Base-by-base conservation (phyloP, 2,888 invertebrate species). In the Xestia ashworthii region DNA sequence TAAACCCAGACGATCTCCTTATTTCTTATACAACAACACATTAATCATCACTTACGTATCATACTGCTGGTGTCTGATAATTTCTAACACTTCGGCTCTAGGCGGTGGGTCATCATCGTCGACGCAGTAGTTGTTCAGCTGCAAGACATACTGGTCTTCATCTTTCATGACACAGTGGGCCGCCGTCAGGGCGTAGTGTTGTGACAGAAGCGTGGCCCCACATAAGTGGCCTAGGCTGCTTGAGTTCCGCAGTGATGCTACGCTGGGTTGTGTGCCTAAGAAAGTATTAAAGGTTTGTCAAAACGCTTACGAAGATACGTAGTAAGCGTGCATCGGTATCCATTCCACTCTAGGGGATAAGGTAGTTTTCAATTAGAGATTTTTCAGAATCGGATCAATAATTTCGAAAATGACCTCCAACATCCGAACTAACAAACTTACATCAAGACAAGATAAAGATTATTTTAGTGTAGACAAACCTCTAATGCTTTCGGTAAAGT, bases 81-180 rank as follows among this genome's bases (percentile, higher is more conserved):
- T 89, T 74, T 94, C 91, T 64, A 91, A 65, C n/a, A 96, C 91
- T 44, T 79, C 70, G 12, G 91, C 90, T 78, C 64, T 90, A 2
- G 93, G 93, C 4, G 85, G 70, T 6, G 65, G 53, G 3, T 84
- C 80, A 14, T 84, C 80, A 5, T 86, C 77, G 38, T 87, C 69
- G 1, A 64, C 76, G 75, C 96, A 96, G 76, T 91, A 89, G 86
- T 96, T 97, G 82, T 93, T 94, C 6, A 96, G 83, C 65, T 90
- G 89, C 22, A 97, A 76, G 3, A 81, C 19, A 73, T 95, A 96
- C 14, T 92, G 84, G 0, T 86, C 58, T 12, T 90, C 82, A 19
- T 74, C 74, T 19, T 87, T 71, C n/a, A 84, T 67, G 3, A 95
- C 92, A 84, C 97, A 97, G 82, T 97, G 97, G 0, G 96, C 96